Evolutionary conservation across 2,797 vertebrate genomes (phyloP), one percentile per base, ranked within the genome.

Genomic region (Manis crassicaudata): DNA sequence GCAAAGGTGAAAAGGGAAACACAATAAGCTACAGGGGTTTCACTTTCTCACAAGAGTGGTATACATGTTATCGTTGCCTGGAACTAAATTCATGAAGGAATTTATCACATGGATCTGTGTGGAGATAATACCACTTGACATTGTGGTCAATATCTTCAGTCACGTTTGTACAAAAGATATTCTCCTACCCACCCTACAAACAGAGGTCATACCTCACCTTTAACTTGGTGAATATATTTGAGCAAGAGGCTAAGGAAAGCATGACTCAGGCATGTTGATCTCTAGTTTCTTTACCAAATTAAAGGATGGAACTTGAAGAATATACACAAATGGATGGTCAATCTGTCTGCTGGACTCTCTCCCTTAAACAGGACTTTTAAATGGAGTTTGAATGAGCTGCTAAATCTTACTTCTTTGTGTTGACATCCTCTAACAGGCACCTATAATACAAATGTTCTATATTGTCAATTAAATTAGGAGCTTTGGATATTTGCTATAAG

Each of bases 201-300:
- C 2, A 52, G 70, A 86, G n/a, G 21, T 56, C 25, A 56, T 11
- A 29, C 14, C 56, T 93, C 46, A 27, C n/a, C 54, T 90, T 72
- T 65, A 52, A 70, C 62, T 70, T 92, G 37, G 35, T 85, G 70
- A 82, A 72, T 65, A 54, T 7, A 63, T 58, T 75, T 92, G 88
- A 95, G 14, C 29, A 80, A 88, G 84, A 94, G 37, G 37, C 46
- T 86, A 6, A 96, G 65, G 76, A 79, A 95, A 92, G 77, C 35
- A 5, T 63, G 65, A 27, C 7, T 23, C 13, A 10, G 9, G 50
- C 21, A 58, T 20, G 46, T 65, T 56, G 27, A 52, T 84, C 32
- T 92, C 60, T 72, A n/a, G 84, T 92, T 84, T 58, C 32, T 88
- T 95, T 81, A 65, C n/a, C 62, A 90, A 90, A 67, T 76, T 90